A percentile compares a stretch with the other conserved stretches of the same genome.
phyloP scores from a whole-genome alignment of 2,888 invertebrate genomes.

The Enoplolaimus lenunculus region DNA sequence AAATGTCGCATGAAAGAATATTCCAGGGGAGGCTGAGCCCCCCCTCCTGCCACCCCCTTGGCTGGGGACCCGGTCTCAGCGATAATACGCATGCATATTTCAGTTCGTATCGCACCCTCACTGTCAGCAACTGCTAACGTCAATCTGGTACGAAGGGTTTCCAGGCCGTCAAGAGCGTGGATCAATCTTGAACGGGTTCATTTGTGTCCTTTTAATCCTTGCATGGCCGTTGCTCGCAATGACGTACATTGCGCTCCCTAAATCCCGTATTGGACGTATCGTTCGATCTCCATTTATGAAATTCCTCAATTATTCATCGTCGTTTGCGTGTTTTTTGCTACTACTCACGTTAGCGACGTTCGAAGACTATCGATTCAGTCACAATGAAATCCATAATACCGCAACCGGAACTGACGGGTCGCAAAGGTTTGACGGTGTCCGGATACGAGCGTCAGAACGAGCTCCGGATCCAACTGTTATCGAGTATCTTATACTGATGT shows the following conservation, averaged over 20 bases:
- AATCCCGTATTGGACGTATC: constrained; percentile 45
- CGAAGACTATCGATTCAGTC: constrained; percentile 33
- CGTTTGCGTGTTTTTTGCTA: constrained; percentile 48
- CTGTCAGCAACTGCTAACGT: constrained; percentile 49
- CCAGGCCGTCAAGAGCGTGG: constrained; percentile 46
- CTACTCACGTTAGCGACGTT: constrained; percentile 45
- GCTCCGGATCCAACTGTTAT: constrained; percentile 47
- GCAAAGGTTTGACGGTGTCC: no score
- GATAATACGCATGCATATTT: no score
- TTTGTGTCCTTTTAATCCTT: constrained; percentile 46
- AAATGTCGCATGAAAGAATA: no score
- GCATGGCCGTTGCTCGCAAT: constrained; percentile 45
- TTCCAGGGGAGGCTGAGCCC: no score
- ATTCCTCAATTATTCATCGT: constrained; percentile 49
- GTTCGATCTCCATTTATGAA: constrained; percentile 50
- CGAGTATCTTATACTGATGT: constrained; percentile 47
- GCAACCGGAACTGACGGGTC: no score
- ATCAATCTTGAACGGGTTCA: constrained; percentile 43
- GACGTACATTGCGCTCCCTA: constrained; percentile 41
- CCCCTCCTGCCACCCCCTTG: no score
- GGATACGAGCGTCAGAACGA: constrained; percentile 39
- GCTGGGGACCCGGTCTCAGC: no score
- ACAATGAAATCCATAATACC: constrained; percentile 28
- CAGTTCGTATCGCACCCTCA: constrained; percentile 50
- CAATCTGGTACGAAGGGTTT: constrained; percentile 49